These are phyloP conservation scores for Erpobdella octoculata DNA, from an alignment of 2,888 invertebrate species.

Conservation along the genomic window DNA sequence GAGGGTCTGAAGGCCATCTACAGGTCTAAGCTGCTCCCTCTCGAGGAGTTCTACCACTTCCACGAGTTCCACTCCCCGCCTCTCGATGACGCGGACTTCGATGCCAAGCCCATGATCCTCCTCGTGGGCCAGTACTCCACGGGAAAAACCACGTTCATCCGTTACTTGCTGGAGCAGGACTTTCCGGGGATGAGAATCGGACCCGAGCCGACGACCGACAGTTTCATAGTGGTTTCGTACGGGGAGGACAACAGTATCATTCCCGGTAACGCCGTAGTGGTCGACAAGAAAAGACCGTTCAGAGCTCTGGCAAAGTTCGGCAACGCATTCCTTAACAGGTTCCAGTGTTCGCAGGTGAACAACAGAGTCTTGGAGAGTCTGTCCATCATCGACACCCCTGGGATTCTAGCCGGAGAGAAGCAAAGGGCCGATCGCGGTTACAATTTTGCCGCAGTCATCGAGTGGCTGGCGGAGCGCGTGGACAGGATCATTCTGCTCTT, in stretches of 20 bases:
- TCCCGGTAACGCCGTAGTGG: constrained; percentile 96
- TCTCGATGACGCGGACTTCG: constrained; percentile 80
- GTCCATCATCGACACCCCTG: constrained; percentile 94
- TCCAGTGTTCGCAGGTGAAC: constrained; percentile 83
- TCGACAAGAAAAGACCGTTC: constrained; percentile 93
- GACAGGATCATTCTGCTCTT: constrained; percentile 93
- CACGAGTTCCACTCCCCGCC: constrained; percentile 54
- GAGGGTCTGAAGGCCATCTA: constrained; percentile 75
- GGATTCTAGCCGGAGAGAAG: constrained; percentile 81
- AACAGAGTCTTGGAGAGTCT: constrained; percentile 87
- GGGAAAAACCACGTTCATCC: constrained; percentile 63
- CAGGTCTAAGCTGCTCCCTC: constrained; percentile 43
- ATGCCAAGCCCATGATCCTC: constrained; percentile 95
- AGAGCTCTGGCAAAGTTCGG: constrained; percentile 87
- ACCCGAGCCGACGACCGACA: constrained; percentile 97
- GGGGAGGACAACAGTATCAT: constrained; percentile 76
- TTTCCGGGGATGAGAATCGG: constrained; percentile 97
- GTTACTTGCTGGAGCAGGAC: constrained; percentile 72
- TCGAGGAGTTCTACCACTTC: constrained; percentile 52
- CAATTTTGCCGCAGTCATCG: constrained; percentile 92
- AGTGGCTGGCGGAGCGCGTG: constrained; percentile 98
- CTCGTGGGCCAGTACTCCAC: constrained; percentile 96
- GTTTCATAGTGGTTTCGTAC: constrained; percentile 94
- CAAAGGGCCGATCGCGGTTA: constrained; percentile 76
- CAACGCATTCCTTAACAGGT: constrained; percentile 90